A percentile compares a stretch with the other conserved stretches of the same genome.
Evolutionary conservation across 2,888 invertebrate genomes (phyloP).

Genomic region (Coelogynopora nodosa): DNA sequence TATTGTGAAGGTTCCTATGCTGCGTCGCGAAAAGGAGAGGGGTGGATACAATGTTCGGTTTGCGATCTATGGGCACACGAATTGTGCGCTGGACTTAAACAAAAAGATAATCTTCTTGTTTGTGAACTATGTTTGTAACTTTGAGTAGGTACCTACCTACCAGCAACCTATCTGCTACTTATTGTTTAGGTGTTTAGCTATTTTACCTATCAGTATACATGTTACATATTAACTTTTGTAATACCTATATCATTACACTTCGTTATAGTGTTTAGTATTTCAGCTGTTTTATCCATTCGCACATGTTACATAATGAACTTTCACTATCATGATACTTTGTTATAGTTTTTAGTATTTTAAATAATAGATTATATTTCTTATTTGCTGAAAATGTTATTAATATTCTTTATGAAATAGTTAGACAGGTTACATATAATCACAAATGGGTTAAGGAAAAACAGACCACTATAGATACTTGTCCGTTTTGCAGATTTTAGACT

Average conservation of each 20-base stretch:
- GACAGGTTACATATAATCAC: neutral
- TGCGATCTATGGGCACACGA: neutral
- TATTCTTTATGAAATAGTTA: neutral
- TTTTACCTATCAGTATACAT: neutral
- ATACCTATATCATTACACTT: neutral
- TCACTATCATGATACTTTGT: too few relatives aligned
- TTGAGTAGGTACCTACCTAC: neutral
- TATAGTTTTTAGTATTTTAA: neutral
- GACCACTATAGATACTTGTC: too few relatives aligned
- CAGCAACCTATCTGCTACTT: neutral
- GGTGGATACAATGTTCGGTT: neutral
- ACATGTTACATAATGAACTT: too few relatives aligned
- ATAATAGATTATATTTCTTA: neutral
- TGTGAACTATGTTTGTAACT: neutral
- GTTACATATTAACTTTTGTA: neutral
- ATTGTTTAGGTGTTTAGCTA: neutral
- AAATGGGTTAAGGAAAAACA: too few relatives aligned
- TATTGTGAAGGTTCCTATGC: neutral
- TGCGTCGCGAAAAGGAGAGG: neutral
- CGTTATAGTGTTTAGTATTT: neutral
- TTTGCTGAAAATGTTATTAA: neutral
- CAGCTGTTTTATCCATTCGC: neutral
- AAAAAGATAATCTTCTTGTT: neutral
- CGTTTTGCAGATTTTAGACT: neutral
- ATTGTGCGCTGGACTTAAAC: neutral